These are phyloP conservation scores for Zapus hudsonius DNA, from an alignment of 2,113 vertebrate genomes.

Conservation along the genomic window DNA sequence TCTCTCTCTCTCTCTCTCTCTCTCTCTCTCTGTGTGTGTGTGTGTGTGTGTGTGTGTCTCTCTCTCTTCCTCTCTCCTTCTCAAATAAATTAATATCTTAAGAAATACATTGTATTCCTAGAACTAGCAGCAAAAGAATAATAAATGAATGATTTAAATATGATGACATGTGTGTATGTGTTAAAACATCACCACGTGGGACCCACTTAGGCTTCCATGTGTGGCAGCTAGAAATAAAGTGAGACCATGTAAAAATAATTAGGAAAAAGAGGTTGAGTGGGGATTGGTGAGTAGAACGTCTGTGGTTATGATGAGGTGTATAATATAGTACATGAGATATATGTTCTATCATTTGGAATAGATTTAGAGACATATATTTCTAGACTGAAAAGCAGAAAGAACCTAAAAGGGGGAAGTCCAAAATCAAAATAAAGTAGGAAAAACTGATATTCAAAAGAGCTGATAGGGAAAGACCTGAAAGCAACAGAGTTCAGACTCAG, in stretches of 20 bases:
- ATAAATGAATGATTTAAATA: too few species aligned
- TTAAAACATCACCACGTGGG: neutral
- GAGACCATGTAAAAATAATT: neutral
- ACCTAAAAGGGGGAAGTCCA: neutral
- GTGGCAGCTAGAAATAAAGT: neutral
- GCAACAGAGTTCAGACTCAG: neutral
- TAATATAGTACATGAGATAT: neutral
- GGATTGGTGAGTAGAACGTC: neutral
- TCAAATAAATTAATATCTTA: too few species aligned
- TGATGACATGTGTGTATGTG: neutral
- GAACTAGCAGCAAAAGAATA: too few species aligned
- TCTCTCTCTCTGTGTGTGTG: too few species aligned
- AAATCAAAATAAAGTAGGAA: neutral
- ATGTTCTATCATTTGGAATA: neutral
- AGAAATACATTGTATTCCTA: too few species aligned
- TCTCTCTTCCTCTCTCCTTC: too few species aligned
- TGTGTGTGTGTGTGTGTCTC: too few species aligned
- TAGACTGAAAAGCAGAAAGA: constrained; percentile 2
- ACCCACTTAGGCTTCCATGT: neutral
- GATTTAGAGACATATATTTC: neutral
- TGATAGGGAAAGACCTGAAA: neutral
- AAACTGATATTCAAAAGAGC: neutral
- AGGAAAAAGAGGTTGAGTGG: neutral
- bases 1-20: too few species aligned
- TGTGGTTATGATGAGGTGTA: neutral